Conservation (phyloP, 2,888 invertebrate species). For the Drosophila gaucha region DNA sequence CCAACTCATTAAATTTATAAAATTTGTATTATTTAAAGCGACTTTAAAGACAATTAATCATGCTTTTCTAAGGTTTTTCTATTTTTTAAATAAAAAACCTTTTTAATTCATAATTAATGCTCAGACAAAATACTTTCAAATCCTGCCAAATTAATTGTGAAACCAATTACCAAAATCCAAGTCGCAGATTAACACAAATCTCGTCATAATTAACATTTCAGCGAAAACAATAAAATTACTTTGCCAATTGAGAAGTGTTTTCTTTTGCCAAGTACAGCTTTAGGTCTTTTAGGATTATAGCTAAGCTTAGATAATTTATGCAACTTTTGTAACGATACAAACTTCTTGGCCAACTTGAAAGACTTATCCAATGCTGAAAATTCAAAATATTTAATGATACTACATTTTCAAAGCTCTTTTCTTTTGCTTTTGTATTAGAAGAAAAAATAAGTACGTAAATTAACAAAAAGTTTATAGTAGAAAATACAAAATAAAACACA, state of each 20-base stretch:
- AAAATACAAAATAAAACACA: too few species aligned
- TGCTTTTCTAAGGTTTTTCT: too few species aligned
- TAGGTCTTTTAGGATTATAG: conserved; percentile 55
- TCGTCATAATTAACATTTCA: conserved; percentile 67
- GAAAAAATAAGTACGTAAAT: too few species aligned
- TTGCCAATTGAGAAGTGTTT: conserved; percentile 13
- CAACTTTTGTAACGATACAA: conserved; percentile 26
- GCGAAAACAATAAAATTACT: conserved; percentile 51
- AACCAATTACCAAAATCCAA: conserved; percentile 65
- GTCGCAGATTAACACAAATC: conserved; percentile 67
- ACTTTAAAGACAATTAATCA: too few species aligned
- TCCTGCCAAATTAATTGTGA: conserved; percentile 69
- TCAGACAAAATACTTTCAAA: conserved; percentile 41
- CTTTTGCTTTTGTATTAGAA: too few species aligned
- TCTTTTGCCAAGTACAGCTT: conserved; percentile 11
- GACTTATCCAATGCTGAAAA: too few species aligned
- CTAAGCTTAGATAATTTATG: conserved; percentile 54
- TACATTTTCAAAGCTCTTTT: too few species aligned
- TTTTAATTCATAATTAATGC: conserved; percentile 7
- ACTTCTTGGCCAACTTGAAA: conserved; percentile 12
- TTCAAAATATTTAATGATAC: too few species aligned
- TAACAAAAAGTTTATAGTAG: too few species aligned
- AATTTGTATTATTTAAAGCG: too few species aligned
- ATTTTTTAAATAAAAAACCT: conserved; percentile 10
- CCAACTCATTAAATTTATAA: too few species aligned